Base-by-base conservation (phyloP, 1,140 invertebrate species). In the Phortica variegata region DNA sequence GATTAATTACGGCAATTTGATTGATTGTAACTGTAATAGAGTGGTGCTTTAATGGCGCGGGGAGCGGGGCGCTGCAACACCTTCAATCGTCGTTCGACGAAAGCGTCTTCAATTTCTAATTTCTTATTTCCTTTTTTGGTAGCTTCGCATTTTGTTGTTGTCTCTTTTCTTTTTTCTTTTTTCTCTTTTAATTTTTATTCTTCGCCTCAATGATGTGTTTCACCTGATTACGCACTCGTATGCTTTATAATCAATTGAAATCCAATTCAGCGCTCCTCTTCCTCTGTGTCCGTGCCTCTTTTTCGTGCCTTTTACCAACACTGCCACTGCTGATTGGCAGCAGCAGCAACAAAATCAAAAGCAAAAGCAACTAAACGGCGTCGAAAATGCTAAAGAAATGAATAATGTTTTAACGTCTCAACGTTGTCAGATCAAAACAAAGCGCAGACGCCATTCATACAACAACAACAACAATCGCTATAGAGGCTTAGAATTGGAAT, bases 1-100 rank as follows among this genome's bases (percentile, higher is more conserved):
- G 63, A 68, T 68, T 68, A 68, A 68, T 68, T 68, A 61, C 51
- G 57, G 54, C 63, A 65, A 60, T 54, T 68, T 68, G 63, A 68
- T 68, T 68, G 63, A 68, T 68, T 68, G 65, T 54, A 38, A 26
- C 5, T n/a, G 33, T n/a, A 34, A 4, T n/a, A n/a, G n/a, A n/a
- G n/a, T n/a, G n/a, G n/a, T n/a, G n/a, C n/a, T n/a, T n/a, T n/a
- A n/a, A n/a, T n/a, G n/a, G n/a, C n/a, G n/a, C n/a, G n/a, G n/a
- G n/a, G n/a, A n/a, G n/a, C n/a, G n/a, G n/a, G n/a, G n/a, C n/a
- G n/a, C n/a, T 26, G 23, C 23, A 54, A 54, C 54, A 56, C 54
- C 54, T 56, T 6, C 36, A n/a, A 34, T 34, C 8, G 5, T 34
- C n/a, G n/a, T n/a, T n/a, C n/a, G n/a, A n/a, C n/a, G 33, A 7